These are phyloP conservation scores for Trissonchulus sp. DNA, from an alignment of 2,888 invertebrate genomes.

Conservation along the genomic window DNA sequence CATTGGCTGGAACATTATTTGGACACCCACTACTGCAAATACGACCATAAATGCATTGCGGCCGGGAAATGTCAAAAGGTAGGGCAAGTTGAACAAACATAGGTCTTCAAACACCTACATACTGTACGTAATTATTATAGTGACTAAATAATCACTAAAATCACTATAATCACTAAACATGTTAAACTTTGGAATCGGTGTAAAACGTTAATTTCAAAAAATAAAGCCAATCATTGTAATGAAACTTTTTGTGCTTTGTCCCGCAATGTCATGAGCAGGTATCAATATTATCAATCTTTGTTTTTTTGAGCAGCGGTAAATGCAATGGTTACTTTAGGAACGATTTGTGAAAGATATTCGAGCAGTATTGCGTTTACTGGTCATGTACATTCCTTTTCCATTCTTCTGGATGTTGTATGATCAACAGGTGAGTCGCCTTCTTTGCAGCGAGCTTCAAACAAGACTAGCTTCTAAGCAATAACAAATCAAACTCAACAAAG, in stretches of 20 bases:
- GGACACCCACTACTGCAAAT: conserved; percentile 41
- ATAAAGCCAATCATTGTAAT: not conserved
- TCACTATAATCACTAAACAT: too few species aligned
- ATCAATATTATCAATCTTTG: too few species aligned
- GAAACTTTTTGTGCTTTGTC: too few species aligned
- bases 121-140: too few species aligned
- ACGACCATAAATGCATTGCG: conserved; percentile 38
- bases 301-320: too few species aligned
- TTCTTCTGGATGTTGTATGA: conserved; percentile 97
- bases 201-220: not conserved
- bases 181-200: not conserved
- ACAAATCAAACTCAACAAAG: too few species aligned
- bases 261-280: too few species aligned
- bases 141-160: too few species aligned
- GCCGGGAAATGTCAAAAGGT: conserved; percentile 28
- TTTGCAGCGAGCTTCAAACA: too few species aligned
- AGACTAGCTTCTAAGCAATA: too few species aligned
- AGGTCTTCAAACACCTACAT: too few species aligned
- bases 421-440: conserved; percentile 67
- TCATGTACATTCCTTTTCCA: conserved; percentile 80
- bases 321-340: conserved; percentile 45
- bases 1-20: conserved; percentile 45
- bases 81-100: too few species aligned
- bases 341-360: conserved; percentile 72
- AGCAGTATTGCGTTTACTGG: conserved; percentile 66